Conservation (phyloP, 2,888 invertebrate genomes). For the Apocheima hispidaria region DNA sequence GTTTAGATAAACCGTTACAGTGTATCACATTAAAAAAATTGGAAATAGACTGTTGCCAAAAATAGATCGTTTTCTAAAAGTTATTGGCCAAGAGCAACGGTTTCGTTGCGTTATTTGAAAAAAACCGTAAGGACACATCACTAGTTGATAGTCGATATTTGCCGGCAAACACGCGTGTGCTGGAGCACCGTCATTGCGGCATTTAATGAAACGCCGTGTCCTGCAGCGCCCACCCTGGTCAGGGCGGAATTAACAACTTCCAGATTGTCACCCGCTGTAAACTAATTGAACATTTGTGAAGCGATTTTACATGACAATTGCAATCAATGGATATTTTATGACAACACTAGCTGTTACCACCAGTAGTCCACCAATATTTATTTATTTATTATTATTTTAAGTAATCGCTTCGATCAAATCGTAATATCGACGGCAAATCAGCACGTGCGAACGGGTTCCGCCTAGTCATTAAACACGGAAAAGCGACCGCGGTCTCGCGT, state of each 20-base stretch:
- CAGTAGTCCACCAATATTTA: too few species aligned
- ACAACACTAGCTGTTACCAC: too few species aligned
- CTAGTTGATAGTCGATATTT: slow-evolving; percentile 31
- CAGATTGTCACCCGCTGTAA: slow-evolving; percentile 50
- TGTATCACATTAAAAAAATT: too few species aligned
- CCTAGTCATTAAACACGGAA: slow-evolving; percentile 64
- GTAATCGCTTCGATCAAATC: neutral
- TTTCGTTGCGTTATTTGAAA: too few species aligned
- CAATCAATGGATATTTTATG: neutral
- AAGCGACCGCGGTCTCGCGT: slow-evolving; percentile 67
- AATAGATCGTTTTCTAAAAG: too few species aligned
- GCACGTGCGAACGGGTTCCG: slow-evolving; percentile 58
- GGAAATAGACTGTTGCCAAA: too few species aligned
- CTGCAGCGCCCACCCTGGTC: slow-evolving; percentile 45
- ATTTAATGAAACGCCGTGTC: slow-evolving; percentile 55
- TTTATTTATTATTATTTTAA: too few species aligned
- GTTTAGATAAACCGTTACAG: too few species aligned
- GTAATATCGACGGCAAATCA: slow-evolving; percentile 64
- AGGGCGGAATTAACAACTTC: slow-evolving; percentile 55
- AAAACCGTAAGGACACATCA: too few species aligned
- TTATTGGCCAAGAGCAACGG: too few species aligned
- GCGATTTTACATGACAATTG: slow-evolving; percentile 1
- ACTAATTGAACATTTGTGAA: slow-evolving; percentile 53
- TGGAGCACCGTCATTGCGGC: slow-evolving; percentile 47
- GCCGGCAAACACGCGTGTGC: slow-evolving; percentile 33